A percentile compares a stretch with the other conserved stretches of the same genome.
phyloP scores from a whole-genome alignment of 2,113 vertebrate species.

The Ptilonorhynchus violaceus region DNA sequence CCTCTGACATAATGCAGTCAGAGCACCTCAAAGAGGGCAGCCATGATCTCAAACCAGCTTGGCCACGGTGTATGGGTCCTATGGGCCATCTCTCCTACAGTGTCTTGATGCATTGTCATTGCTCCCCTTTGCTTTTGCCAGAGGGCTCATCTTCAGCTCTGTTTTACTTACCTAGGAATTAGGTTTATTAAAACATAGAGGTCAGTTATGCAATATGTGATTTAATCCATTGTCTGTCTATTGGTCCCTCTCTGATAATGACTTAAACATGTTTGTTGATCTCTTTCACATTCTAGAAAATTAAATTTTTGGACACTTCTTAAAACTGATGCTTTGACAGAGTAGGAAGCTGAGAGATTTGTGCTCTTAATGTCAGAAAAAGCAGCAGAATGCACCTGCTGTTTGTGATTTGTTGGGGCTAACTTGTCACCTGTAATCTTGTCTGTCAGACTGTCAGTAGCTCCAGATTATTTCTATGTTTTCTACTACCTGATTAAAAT shows the following conservation, averaged over 20 bases:
- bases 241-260: background rate
- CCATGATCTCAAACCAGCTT: background rate
- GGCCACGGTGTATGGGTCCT: rapidly evolving
- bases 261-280: background rate
- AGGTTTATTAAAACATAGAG: background rate
- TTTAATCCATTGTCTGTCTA: background rate
- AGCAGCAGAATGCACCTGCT: background rate
- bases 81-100: background rate
- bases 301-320: background rate
- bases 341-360: background rate
- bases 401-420: background rate
- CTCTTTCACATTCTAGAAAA: background rate
- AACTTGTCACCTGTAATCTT: background rate
- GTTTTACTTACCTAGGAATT: background rate
- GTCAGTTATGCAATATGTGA: background rate
- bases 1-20: background rate
- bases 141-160: background rate
- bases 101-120: background rate
- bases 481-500: background rate
- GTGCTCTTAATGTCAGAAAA: background rate
- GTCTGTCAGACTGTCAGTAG: background rate
- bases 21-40: background rate
- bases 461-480: background rate
- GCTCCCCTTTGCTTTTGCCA: background rate
- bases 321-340: background rate